Percentiles rank a stretch among this genome's conserved stretches.
phyloP scores from a whole-genome alignment of 2,888 invertebrate species.

The Eupelmus urozonus region DNA sequence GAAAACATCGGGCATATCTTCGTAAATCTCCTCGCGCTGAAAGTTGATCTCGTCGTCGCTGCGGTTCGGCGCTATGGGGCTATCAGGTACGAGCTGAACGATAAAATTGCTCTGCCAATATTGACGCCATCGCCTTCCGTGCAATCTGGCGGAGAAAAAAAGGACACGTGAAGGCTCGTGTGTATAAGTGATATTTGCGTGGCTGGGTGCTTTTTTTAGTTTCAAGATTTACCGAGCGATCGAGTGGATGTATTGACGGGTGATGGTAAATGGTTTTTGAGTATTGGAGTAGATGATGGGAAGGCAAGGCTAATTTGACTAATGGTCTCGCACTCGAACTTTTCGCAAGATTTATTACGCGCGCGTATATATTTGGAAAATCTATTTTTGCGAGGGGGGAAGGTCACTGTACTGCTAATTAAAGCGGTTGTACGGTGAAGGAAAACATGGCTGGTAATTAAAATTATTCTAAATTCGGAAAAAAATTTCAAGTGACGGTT shows the following conservation, averaged over 20 bases:
- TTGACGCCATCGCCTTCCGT: conserved; percentile 73
- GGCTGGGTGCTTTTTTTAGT: too few relatives aligned
- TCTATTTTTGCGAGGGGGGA: conserved; percentile 1
- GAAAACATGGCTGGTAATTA: not conserved
- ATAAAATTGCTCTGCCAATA: conserved; percentile 75
- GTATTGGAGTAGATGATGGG: not conserved
- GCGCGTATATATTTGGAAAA: not conserved
- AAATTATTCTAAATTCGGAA: too few relatives aligned
- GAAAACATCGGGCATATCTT: conserved; percentile 53
- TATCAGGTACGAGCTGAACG: conserved; percentile 69
- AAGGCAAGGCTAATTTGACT: not conserved
- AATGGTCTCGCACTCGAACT: conserved; percentile 1
- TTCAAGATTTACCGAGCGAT: conserved; percentile 44
- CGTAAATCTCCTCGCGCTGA: conserved; percentile 47
- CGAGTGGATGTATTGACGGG: not conserved
- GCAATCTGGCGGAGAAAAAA: conserved; percentile 65
- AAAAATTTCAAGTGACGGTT: too few relatives aligned
- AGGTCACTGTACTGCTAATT: not conserved
- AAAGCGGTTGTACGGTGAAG: not conserved
- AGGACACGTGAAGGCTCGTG: too few relatives aligned
- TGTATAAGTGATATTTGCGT: not conserved
- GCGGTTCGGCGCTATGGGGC: not conserved
- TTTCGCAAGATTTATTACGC: conserved; percentile 1
- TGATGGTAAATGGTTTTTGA: not conserved
- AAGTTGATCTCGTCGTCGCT: conserved; percentile 27